These are phyloP conservation scores for Cottoperca gobio DNA, from an alignment of 2,797 vertebrate species.

Conservation along the genomic window DNA sequence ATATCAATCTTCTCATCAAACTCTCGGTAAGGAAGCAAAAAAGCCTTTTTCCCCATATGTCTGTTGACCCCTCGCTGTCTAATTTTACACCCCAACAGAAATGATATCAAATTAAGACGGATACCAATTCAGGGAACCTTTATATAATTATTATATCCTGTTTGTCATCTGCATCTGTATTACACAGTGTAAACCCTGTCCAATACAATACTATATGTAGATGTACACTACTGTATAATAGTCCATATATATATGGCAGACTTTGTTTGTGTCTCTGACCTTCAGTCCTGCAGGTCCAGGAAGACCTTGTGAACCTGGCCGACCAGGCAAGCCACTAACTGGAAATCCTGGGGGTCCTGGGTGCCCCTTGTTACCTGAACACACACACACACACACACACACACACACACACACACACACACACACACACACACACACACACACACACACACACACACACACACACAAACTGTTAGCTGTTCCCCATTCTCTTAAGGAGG, in stretches of 20 bases:
- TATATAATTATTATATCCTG: background rate
- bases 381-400: conserved; percentile 22
- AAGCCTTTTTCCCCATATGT: background rate
- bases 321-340: conserved; percentile 58
- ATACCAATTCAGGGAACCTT: background rate
- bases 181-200: background rate
- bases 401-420: conserved; percentile 5
- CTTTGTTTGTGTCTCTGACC: conserved; percentile 55
- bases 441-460: conserved; percentile 13
- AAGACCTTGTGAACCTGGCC: conserved; percentile 61
- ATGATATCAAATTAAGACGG: background rate
- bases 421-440: conserved; percentile 10
- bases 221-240: background rate
- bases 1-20: background rate
- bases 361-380: conserved; percentile 73
- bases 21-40: background rate
- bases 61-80: background rate
- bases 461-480: background rate
- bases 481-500: background rate
- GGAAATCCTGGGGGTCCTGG: conserved; percentile 56
- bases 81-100: background rate
- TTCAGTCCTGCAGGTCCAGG: conserved; percentile 67
- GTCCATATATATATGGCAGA: background rate
- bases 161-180: background rate
- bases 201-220: background rate